A percentile compares a stretch with the other conserved stretches of the same genome.
These are phyloP conservation scores for Hypena proboscidalis DNA, from an alignment of 2,888 invertebrate genomes.

Conservation along the genomic window DNA sequence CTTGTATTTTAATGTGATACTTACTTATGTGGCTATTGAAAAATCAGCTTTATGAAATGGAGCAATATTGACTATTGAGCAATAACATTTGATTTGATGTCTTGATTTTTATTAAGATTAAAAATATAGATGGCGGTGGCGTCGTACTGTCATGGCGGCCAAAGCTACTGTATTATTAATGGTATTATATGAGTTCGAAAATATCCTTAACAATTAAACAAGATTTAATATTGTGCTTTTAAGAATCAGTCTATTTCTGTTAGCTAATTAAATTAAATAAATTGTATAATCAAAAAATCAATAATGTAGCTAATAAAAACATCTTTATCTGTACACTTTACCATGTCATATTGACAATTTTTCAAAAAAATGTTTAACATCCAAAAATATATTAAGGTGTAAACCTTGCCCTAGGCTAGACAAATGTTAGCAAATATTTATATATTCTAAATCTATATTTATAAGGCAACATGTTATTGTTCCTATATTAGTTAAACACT, in stretches of 20 bases:
- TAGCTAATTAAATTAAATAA: no score
- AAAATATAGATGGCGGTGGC: background rate
- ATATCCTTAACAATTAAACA: no score
- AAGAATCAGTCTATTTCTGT: no score
- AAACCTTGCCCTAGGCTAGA: slow-evolving; percentile 27
- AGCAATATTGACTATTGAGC: slow-evolving; percentile 10
- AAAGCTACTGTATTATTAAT: background rate
- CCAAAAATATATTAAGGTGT: slow-evolving; percentile 18
- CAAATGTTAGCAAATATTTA: slow-evolving; percentile 24
- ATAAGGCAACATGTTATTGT: slow-evolving; percentile 33
- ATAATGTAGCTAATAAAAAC: no score
- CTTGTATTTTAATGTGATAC: no score
- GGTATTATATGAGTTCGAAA: background rate
- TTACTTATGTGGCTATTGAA: no score
- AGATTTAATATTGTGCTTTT: no score
- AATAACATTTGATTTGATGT: slow-evolving; percentile 8
- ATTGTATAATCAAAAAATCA: no score
- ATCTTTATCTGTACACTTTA: background rate
- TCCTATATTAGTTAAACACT: slow-evolving; percentile 39
- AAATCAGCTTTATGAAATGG: no score
- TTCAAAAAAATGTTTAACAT: slow-evolving; percentile 8
- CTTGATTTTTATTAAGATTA: slow-evolving; percentile 3
- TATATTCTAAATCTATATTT: slow-evolving; percentile 25
- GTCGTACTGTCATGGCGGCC: background rate
- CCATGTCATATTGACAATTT: slow-evolving; percentile 4